These are phyloP conservation scores for Xerus rutilus DNA, from an alignment of 2,797 vertebrate genomes.

Conservation along the genomic window DNA sequence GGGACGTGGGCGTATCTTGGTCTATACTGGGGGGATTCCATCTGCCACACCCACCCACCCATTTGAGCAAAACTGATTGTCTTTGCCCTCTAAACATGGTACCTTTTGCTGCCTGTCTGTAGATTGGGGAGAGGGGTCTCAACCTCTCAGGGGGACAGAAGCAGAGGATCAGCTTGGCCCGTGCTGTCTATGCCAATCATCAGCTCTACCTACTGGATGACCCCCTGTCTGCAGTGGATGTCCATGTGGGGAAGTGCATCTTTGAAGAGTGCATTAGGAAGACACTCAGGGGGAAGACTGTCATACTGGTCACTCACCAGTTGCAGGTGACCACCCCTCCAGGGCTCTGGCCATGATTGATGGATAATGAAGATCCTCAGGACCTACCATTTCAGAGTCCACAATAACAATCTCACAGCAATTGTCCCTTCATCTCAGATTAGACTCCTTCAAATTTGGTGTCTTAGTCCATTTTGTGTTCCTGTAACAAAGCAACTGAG, in stretches of 20 bases:
- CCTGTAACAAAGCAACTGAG: too few relatives aligned
- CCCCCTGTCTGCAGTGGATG: constrained; percentile 91
- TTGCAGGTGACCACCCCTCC: constrained; percentile 87
- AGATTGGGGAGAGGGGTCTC: constrained; percentile 91
- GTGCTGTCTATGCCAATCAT: constrained; percentile 89
- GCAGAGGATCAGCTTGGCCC: constrained; percentile 91
- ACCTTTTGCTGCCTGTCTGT: constrained; percentile 55
- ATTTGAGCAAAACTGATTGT: not conserved
- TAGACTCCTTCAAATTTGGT: too few relatives aligned
- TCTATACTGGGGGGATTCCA: not conserved
- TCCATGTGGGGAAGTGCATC: constrained; percentile 90
- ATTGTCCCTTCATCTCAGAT: not conserved
- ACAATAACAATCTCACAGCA: not conserved
- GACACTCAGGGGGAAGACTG: constrained; percentile 87
- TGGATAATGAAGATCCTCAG: too few relatives aligned
- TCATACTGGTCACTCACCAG: constrained; percentile 91
- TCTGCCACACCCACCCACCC: too few relatives aligned
- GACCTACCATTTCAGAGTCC: not conserved
- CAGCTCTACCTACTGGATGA: constrained; percentile 92
- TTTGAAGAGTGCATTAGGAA: constrained; percentile 92
- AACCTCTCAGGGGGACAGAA: constrained; percentile 93
- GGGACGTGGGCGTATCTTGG: not conserved
- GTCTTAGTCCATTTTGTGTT: not conserved
- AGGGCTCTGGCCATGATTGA: not conserved
- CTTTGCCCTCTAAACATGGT: too few relatives aligned